Evolutionary conservation across 1,140 invertebrate genomes (phyloP).

Genomic region (Capitella teleta): DNA sequence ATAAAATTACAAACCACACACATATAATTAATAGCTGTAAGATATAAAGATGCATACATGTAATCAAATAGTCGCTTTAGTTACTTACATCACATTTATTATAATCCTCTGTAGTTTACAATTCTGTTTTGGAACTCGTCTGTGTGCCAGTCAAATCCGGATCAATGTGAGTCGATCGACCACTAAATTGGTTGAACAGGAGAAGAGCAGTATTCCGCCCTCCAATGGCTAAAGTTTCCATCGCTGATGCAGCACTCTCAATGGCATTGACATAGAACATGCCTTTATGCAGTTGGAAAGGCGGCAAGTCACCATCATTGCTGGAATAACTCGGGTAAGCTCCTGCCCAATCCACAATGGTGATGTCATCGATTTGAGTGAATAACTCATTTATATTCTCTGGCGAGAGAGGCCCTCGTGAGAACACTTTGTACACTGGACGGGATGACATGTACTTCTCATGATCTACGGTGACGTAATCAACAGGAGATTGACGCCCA

Average conservation of each 20-base stretch:
- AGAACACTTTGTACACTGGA: slow-evolving; percentile 53
- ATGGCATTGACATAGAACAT: slow-evolving; percentile 58
- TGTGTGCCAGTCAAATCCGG: too few relatives aligned
- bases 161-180: too few relatives aligned
- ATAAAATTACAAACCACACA: too few relatives aligned
- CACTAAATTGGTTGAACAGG: slow-evolving; percentile 39
- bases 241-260: slow-evolving; percentile 58
- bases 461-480: slow-evolving; percentile 16
- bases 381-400: slow-evolving; percentile 47
- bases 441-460: slow-evolving; percentile 25
- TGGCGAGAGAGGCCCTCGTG: slow-evolving; percentile 39
- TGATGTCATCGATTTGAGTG: slow-evolving; percentile 34
- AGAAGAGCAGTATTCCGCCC: slow-evolving; percentile 56
- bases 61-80: too few relatives aligned
- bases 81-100: too few relatives aligned
- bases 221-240: slow-evolving; percentile 59
- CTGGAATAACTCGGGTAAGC: slow-evolving; percentile 53
- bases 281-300: slow-evolving; percentile 48
- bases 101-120: too few relatives aligned
- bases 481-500: slow-evolving; percentile 40
- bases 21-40: too few relatives aligned
- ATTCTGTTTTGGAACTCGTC: too few relatives aligned
- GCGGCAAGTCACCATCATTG: slow-evolving; percentile 32
- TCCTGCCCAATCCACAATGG: slow-evolving; percentile 49
- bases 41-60: too few relatives aligned